These are phyloP conservation scores for Laspeyria flexula DNA, from an alignment of 2,888 invertebrate species.

Conservation along the genomic window DNA sequence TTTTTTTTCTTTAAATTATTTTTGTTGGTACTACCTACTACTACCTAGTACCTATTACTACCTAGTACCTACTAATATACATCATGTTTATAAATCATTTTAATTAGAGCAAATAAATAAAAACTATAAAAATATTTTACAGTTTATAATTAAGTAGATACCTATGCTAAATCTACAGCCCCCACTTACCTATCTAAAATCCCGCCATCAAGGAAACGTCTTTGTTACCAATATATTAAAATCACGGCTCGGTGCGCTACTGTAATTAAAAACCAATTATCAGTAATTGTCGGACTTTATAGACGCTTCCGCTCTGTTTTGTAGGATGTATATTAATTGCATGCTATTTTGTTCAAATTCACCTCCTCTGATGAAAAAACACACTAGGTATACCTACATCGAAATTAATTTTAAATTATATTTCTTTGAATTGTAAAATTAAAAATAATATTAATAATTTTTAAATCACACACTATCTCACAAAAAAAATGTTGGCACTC, in stretches of 20 bases:
- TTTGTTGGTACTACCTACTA: too few relatives aligned
- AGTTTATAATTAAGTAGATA: too few relatives aligned
- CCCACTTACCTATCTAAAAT: neutral
- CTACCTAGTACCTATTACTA: too few relatives aligned
- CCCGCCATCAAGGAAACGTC: neutral
- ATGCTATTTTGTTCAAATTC: neutral
- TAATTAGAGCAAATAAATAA: too few relatives aligned
- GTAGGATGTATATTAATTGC: neutral
- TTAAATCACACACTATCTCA: constrained; percentile 1
- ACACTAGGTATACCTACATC: too few relatives aligned
- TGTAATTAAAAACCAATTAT: neutral
- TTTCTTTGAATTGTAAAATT: neutral
- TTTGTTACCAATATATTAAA: neutral
- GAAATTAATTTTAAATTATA: neutral
- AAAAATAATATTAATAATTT: neutral
- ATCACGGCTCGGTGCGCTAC: neutral
- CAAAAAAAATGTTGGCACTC: constrained; percentile 18
- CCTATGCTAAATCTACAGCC: neutral
- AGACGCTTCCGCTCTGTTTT: neutral
- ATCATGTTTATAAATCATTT: too few relatives aligned
- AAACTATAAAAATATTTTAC: too few relatives aligned
- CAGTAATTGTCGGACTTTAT: neutral
- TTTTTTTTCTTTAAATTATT: too few relatives aligned
- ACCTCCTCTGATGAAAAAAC: neutral
- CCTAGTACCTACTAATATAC: too few relatives aligned